phyloP scores from a whole-genome alignment of 2,113 vertebrate genomes.

The Brachypodius melanocephalos region DNA sequence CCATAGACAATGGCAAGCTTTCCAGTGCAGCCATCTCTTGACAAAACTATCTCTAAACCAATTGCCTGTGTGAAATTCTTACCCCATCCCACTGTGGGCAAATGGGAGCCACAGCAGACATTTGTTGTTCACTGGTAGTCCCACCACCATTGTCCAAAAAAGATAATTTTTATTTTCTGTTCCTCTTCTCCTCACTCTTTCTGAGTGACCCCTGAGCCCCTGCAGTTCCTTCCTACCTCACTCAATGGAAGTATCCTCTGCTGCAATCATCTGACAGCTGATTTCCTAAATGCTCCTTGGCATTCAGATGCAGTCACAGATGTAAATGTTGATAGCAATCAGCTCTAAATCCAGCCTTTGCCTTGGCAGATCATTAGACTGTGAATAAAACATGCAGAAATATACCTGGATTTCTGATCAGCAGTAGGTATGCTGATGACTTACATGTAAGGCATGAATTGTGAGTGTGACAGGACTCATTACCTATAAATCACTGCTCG shows the following conservation, averaged over 20 bases:
- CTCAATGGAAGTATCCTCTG: background rate
- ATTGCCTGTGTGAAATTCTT: background rate
- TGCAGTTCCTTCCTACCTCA: background rate
- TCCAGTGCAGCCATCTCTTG: background rate
- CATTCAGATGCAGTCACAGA: background rate
- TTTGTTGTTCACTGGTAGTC: background rate
- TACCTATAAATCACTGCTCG: conserved; percentile 51
- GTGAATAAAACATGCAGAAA: conserved; percentile 10
- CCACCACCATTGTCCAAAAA: background rate
- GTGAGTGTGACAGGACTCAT: conserved; percentile 57
- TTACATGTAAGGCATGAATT: conserved; percentile 38
- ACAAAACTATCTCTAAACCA: background rate
- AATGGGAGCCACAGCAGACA: background rate
- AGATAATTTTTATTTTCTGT: background rate
- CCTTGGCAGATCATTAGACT: conserved; percentile 11
- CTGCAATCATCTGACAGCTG: background rate
- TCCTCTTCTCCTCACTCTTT: background rate
- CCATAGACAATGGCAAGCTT: accelerated
- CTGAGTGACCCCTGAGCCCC: background rate
- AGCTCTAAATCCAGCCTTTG: background rate
- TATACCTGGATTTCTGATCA: conserved; percentile 51
- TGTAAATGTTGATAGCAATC: conserved; percentile 30
- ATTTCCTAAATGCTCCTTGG: background rate
- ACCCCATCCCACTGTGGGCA: background rate
- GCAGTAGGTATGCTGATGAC: background rate